Conservation (phyloP, 2,113 vertebrate species). For the Pterocles burchelli region DNA sequence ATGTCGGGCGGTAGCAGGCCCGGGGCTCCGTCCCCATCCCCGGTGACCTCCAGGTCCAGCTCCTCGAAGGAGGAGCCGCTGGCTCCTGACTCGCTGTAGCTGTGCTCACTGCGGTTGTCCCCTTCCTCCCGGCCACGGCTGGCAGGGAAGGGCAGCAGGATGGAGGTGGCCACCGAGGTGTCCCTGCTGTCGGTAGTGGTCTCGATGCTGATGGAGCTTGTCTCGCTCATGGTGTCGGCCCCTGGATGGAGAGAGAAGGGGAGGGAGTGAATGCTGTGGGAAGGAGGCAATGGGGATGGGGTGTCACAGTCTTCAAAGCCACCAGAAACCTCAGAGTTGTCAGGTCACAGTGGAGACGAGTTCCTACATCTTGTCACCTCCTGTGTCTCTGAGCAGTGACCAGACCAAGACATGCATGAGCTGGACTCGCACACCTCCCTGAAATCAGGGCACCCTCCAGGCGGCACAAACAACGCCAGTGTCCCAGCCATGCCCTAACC, state of each 20-base stretch:
- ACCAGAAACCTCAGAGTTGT: not conserved
- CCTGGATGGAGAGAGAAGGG: slow-evolving; percentile 58
- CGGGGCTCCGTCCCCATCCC: slow-evolving; percentile 44
- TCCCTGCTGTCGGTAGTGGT: slow-evolving; percentile 86
- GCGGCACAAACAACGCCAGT: fast-evolving
- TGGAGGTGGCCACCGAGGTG: slow-evolving; percentile 80
- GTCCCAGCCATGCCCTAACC: not conserved
- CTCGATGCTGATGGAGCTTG: slow-evolving; percentile 82
- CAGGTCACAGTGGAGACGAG: not conserved
- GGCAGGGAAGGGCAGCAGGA: slow-evolving; percentile 71
- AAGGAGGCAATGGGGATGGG: not conserved
- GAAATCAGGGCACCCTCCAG: not conserved
- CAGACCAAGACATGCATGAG: not conserved
- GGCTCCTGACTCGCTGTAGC: slow-evolving; percentile 87
- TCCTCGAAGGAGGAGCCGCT: slow-evolving; percentile 97
- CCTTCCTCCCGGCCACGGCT: slow-evolving; percentile 79
- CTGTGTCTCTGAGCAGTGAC: not conserved
- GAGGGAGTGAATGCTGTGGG: not conserved
- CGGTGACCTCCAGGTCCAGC: slow-evolving; percentile 85
- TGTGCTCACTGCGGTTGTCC: slow-evolving; percentile 80
- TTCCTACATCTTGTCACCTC: not conserved
- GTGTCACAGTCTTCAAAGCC: not conserved
- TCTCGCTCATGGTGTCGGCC: slow-evolving; percentile 75
- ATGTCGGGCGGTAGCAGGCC: not conserved
- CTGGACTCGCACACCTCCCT: not conserved